Evolutionary conservation across 2,888 invertebrate species (phyloP).

Genomic region (Liodrosophila aerea): DNA sequence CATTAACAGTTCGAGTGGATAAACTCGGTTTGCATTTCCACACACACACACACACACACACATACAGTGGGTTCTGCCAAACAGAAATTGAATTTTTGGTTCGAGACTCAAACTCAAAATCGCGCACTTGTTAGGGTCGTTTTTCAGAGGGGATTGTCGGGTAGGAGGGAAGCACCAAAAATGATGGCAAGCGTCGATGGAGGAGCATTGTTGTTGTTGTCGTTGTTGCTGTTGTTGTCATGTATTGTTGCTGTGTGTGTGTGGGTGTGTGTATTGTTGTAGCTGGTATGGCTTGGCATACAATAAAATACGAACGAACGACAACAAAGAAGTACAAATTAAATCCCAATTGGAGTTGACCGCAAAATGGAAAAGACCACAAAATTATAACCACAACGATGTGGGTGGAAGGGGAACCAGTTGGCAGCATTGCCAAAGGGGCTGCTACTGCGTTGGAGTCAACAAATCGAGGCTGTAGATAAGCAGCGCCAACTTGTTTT

Average conservation of each 20-base stretch:
- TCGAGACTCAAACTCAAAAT: conserved; percentile 71
- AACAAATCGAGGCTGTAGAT: conserved; percentile 63
- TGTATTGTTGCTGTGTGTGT: conserved; percentile 47
- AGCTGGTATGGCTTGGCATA: conserved; percentile 53
- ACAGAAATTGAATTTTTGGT: conserved; percentile 75
- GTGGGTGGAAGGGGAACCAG: conserved; percentile 38
- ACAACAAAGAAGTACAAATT: conserved; percentile 79
- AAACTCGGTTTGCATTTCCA: conserved; percentile 72
- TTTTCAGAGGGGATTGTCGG: background rate
- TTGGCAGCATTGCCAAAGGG: conserved; percentile 58
- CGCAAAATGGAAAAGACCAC: conserved; percentile 76
- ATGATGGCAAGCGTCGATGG: conserved; percentile 68
- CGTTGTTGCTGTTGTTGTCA: conserved; percentile 48
- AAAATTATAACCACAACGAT: conserved; percentile 78
- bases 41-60: conserved; percentile 19
- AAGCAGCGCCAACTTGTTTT: conserved; percentile 73
- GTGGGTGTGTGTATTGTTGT: conserved; percentile 41
- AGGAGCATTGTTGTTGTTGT: conserved; percentile 15
- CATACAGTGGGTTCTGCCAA: conserved; percentile 38
- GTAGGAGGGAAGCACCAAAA: conserved; percentile 23
- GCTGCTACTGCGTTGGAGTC: background rate
- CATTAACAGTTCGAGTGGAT: conserved; percentile 79
- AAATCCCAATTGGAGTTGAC: conserved; percentile 79
- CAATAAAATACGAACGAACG: conserved; percentile 76
- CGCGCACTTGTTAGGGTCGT: conserved; percentile 51